These are phyloP conservation scores for Drosophila littoralis DNA, from an alignment of 1,140 invertebrate species.

Conservation along the genomic window DNA sequence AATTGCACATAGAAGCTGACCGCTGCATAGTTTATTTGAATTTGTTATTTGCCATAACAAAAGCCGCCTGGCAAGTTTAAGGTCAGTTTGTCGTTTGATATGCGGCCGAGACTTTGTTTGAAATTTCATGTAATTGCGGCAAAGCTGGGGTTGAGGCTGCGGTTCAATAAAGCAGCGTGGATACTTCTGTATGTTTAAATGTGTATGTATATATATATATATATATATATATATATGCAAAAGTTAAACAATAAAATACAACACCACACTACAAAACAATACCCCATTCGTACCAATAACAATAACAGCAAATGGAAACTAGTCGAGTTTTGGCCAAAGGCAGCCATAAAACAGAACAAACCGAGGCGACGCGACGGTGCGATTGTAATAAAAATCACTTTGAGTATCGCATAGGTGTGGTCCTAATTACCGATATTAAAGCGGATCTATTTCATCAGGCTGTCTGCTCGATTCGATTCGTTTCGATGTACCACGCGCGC, in stretches of 20 bases:
- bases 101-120: constrained; percentile 45
- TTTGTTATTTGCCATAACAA: constrained; percentile 64
- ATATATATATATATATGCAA: constrained; percentile 33
- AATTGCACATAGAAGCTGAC: constrained; percentile 77
- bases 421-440: constrained; percentile 83
- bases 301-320: constrained; percentile 77
- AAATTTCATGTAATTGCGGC: constrained; percentile 57
- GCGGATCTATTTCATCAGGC: constrained; percentile 79
- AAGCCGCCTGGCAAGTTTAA: constrained; percentile 76
- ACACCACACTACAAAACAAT: constrained; percentile 28
- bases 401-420: constrained; percentile 82
- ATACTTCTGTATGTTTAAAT: constrained; percentile 14
- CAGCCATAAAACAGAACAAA: constrained; percentile 68
- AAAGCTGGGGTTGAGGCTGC: constrained; percentile 35
- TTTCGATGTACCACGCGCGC: constrained; percentile 63
- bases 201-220: constrained; percentile 12
- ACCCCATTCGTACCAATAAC: constrained; percentile 28
- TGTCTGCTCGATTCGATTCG: constrained; percentile 35
- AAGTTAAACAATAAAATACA: constrained; percentile 48
- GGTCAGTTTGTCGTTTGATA: constrained; percentile 71
- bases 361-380: constrained; percentile 26
- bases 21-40: constrained; percentile 69
- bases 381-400: constrained; percentile 81
- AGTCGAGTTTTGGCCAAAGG: constrained; percentile 80
- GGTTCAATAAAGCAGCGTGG: constrained; percentile 65